Evolutionary conservation across 2,113 vertebrate species (phyloP), one percentile per base, ranked within the genome.

Genomic region (Marmota monax): DNA sequence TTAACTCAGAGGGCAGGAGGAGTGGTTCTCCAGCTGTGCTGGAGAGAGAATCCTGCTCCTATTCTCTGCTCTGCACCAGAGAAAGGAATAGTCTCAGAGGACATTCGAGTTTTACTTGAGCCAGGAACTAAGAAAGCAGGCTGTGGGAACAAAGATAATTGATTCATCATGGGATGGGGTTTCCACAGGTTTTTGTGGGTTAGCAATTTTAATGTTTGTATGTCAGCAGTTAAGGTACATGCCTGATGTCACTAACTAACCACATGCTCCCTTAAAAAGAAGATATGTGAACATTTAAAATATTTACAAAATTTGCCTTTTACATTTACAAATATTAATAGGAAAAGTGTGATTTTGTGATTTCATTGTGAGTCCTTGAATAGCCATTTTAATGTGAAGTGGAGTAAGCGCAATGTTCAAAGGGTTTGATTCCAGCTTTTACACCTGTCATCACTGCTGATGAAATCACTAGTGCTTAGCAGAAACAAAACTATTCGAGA

Each of bases 401-500:
- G 20, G 18, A 85, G 32, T 53, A 56, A 63, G 53, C 42, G 77
- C 51, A 37, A 23, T 70, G 9, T 27, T 92, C 37, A 84, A 51
- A 84, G 53, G n/a, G 29, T 79, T 90, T 94, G 51, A 42, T 29
- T 83, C 45, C 25, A 85, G 37, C n/a, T 82, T 70, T 76, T 78
- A 32, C 32, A 58, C 27, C 23, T 74, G 11, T 79, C 39, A 58
- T 88, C n/a, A 76, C 84, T 96, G 32, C 58, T 67, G 69, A 82
- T 65, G 29, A 95, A 65, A 53, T 95, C 42, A 42, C 27, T 42
- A 51, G 39, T 42, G 53, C 45, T 78, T 74, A 83, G 32, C 53
- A 90, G 69, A 85, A 78, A 82, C 8, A 77, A 86, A 92, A 61
- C 67, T 88, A 29, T 85, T 92, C 0, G 53, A 82, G 85, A 92